Evolutionary conservation across 2,888 invertebrate species (phyloP), one percentile per base, ranked within the genome.

Genomic region (Chrysina gloriosa): DNA sequence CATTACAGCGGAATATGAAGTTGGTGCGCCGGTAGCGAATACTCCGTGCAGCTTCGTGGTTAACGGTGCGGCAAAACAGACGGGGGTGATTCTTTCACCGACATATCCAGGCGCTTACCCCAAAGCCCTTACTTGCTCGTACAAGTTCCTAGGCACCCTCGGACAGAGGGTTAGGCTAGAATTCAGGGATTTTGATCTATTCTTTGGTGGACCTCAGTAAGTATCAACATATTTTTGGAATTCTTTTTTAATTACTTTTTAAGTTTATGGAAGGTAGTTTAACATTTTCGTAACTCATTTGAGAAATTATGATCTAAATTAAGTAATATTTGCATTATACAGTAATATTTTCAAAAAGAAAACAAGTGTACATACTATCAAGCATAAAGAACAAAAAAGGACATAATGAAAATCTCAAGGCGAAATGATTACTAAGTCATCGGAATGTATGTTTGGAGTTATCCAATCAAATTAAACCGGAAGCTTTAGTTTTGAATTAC

Each of bases 61-160:
- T 80, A 90, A 94, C 80, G 89, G 90, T 73, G 87, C 87, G 78
- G 83, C 84, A 66, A 88, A 88, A 77, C 90, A 90, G 80, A 91
- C 90, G 72, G 98, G 98, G 64, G 89, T 90, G 80, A 92, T 99
- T 79, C 87, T 96, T 79, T 97, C 98, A 69, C 98, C 98, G 71
- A 99, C 99, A 71, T 99, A 99, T 87, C 99, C 99, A 71, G 99
- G 99, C 76, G 93, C 96, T 79, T 99, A 99, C 86, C 98, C 99
- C 75, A 98, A 98, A 86, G 94, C 96, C 85, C 89, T 97, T 80
- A 89, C 88, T 77, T 98, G 98, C 88, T 91, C 91, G 85, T 97
- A 96, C 85, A 92, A 94, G 84, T 95, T 99, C 85, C 89, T 93
- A 79, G 98, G 98, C 63, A 89, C 90, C 81, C 88, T 90, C 56